Conservation (phyloP, 2,113 vertebrate species). For the Hemiscyllium ocellatum region DNA sequence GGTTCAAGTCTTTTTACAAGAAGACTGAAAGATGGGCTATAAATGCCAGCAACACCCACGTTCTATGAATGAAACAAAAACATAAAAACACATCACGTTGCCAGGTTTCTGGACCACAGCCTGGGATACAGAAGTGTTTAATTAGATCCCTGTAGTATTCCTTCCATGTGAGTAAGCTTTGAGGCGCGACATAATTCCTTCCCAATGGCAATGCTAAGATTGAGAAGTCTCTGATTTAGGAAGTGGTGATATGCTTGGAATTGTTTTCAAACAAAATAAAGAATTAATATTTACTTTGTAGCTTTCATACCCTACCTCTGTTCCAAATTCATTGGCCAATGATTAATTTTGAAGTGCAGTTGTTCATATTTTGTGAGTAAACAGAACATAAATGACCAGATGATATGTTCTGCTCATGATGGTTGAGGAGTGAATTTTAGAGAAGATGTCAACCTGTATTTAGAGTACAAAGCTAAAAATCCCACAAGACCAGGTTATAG, state of each 20-base stretch:
- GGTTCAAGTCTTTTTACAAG: background rate
- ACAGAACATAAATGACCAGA: background rate
- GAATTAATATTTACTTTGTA: background rate
- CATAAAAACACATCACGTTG: background rate
- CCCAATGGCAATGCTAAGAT: background rate
- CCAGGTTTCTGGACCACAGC: background rate
- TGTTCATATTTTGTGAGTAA: background rate
- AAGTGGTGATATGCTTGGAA: background rate
- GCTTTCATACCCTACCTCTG: background rate
- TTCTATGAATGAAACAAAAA: background rate
- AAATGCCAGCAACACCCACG: background rate
- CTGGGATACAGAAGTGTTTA: background rate
- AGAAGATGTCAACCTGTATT: too few relatives aligned
- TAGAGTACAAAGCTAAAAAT: too few relatives aligned
- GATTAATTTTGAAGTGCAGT: background rate
- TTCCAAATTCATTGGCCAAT: background rate
- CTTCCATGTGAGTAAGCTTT: background rate
- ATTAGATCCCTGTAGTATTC: background rate
- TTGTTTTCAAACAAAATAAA: background rate
- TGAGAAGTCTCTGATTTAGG: background rate
- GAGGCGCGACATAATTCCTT: background rate
- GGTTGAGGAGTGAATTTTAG: background rate
- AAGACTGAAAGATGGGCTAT: background rate
- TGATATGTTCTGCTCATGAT: background rate
- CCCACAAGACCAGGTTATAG: too few relatives aligned